Evolutionary conservation across 2,113 vertebrate genomes (phyloP).

Genomic region (Muntiacus muntjak): DNA sequence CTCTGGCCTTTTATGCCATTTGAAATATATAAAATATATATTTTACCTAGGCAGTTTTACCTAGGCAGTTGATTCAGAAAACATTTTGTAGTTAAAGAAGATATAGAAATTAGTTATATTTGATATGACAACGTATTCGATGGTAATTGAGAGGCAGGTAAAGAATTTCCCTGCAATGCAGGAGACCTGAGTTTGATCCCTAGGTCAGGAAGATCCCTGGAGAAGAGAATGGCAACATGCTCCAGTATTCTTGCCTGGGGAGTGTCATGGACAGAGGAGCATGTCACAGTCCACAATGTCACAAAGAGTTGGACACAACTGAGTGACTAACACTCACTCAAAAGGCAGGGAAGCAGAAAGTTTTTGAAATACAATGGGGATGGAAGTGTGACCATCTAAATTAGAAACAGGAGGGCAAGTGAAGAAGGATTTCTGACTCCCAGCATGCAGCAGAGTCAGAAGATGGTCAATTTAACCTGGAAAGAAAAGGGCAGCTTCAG

Average conservation of each 20-base stretch:
- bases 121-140: not conserved
- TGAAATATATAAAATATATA: too few relatives aligned
- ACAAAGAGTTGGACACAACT: not conserved
- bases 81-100: not conserved
- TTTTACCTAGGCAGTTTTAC: not conserved
- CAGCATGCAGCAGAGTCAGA: not conserved
- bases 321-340: not conserved
- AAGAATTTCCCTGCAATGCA: not conserved
- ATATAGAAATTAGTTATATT: not conserved
- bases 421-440: not conserved
- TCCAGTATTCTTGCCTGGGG: not conserved
- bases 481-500: not conserved
- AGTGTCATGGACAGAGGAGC: not conserved
- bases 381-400: rapidly evolving
- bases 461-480: not conserved
- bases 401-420: rapidly evolving
- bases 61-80: not conserved
- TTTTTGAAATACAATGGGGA: not conserved
- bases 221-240: not conserved
- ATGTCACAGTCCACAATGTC: not conserved
- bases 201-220: not conserved
- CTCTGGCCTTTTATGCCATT: not conserved
- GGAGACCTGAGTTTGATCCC: not conserved
- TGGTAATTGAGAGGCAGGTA: too few relatives aligned
- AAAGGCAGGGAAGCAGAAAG: not conserved